Evolutionary conservation across 2,113 vertebrate species (phyloP).

Genomic region (Artemisiospiza belli): DNA sequence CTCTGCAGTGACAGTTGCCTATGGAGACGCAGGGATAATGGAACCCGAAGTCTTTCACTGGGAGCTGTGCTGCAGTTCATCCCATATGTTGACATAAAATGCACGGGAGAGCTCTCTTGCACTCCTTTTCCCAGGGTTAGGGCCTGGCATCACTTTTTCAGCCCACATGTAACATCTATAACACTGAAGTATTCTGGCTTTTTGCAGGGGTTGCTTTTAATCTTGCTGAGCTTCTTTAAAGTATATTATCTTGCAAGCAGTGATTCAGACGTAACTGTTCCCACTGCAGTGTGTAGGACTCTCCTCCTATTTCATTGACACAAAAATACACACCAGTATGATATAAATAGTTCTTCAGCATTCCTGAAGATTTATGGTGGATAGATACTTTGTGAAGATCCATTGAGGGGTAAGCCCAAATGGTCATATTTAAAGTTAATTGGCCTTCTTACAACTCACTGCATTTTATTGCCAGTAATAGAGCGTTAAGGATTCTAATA

Average conservation of each 20-base stretch:
- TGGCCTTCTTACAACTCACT: background rate
- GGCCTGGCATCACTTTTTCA: conserved; percentile 9
- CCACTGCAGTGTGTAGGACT: conserved; percentile 63
- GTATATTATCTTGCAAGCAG: conserved; percentile 49
- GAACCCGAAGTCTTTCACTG: conserved; percentile 39
- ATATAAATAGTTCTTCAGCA: conserved; percentile 62
- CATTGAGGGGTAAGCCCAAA: background rate
- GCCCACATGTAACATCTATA: conserved; percentile 24
- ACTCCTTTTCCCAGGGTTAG: background rate
- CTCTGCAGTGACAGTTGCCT: conserved; percentile 65
- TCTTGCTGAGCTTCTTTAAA: conserved; percentile 50
- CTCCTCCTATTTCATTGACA: conserved; percentile 68
- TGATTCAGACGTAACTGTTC: conserved; percentile 65
- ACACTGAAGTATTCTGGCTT: conserved; percentile 45
- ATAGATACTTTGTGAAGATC: conserved; percentile 21
- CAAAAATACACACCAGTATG: conserved; percentile 57
- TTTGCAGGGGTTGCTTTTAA: conserved; percentile 56
- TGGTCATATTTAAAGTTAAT: conserved; percentile 34
- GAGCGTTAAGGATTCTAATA: conserved; percentile 22
- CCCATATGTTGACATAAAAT: conserved; percentile 24
- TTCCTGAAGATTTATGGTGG: conserved; percentile 33
- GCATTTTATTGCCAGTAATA: conserved; percentile 9
- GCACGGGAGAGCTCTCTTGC: background rate
- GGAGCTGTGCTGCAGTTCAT: conserved; percentile 26
- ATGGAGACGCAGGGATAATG: conserved; percentile 42